phyloP scores from a whole-genome alignment of 2,113 vertebrate genomes.

The Halichoerus grypus region DNA sequence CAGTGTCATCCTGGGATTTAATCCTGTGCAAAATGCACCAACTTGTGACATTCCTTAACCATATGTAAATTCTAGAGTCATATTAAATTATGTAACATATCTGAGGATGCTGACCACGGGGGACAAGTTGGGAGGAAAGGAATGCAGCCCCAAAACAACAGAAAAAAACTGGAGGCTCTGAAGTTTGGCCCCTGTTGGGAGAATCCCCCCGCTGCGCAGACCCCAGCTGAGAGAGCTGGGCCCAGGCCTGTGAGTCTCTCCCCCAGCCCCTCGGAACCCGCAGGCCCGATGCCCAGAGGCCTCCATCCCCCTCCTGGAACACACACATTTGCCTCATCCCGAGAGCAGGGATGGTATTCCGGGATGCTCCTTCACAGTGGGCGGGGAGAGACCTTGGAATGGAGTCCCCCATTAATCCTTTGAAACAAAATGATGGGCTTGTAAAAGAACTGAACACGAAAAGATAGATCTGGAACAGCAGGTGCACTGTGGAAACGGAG shows the following conservation, averaged over 20 bases:
- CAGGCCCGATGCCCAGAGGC: neutral
- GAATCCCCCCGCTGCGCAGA: neutral
- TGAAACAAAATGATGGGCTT: neutral
- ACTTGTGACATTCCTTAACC: neutral
- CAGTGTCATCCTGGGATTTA: neutral
- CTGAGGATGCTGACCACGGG: neutral
- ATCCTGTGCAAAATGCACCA: neutral
- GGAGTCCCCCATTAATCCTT: neutral
- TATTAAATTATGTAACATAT: neutral
- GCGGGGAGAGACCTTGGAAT: neutral
- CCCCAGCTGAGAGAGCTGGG: neutral
- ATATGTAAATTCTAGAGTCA: neutral
- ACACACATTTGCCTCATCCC: neutral
- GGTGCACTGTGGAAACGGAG: neutral
- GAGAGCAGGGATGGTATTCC: neutral
- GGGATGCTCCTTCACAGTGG: neutral
- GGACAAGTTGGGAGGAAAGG: neutral
- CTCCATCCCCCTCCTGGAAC: neutral
- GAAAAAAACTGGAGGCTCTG: neutral
- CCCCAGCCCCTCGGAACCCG: neutral
- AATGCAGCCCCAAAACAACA: neutral
- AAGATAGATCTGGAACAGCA: neutral
- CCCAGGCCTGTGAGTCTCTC: neutral
- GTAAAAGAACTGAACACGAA: neutral
- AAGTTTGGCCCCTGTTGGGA: neutral